Evolutionary conservation across 2,113 vertebrate species (phyloP).

Genomic region (Seriola quinqueradiata): DNA sequence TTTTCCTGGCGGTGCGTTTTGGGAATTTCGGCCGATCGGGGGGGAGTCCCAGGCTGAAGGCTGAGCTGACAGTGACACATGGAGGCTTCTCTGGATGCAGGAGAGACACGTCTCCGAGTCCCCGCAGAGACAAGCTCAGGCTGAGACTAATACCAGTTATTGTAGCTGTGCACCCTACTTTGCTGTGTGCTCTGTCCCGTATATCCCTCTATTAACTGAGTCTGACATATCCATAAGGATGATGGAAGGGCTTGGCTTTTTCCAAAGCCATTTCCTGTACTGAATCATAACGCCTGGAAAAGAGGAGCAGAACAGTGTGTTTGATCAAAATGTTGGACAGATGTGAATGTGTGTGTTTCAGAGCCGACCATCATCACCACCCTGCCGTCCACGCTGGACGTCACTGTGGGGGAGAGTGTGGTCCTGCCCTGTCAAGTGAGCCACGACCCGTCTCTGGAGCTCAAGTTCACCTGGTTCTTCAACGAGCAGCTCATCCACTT

Average conservation of each 20-base stretch:
- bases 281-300: constrained; percentile 55
- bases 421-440: constrained; percentile 96
- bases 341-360: constrained; percentile 75
- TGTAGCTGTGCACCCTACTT: constrained; percentile 68
- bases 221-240: constrained; percentile 74
- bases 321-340: constrained; percentile 36
- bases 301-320: background rate
- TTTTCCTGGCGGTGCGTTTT: constrained; percentile 65
- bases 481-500: constrained; percentile 97
- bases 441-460: constrained; percentile 93
- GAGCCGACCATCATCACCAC: constrained; percentile 94
- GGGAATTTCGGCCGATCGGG: constrained; percentile 57
- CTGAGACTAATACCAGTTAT: constrained; percentile 71
- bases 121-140: constrained; percentile 61
- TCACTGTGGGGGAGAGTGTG: constrained; percentile 96
- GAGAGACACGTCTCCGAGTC: constrained; percentile 55
- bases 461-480: constrained; percentile 96
- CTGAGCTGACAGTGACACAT: constrained; percentile 77
- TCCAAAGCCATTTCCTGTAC: constrained; percentile 46
- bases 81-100: constrained; percentile 61
- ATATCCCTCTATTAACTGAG: constrained; percentile 72
- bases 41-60: constrained; percentile 57
- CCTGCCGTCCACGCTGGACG: constrained; percentile 91
- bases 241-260: constrained; percentile 73
- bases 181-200: constrained; percentile 61